Evolutionary conservation across 2,888 invertebrate species (phyloP), one percentile per base, ranked within the genome.

Genomic region (Hyppa rectilinea): DNA sequence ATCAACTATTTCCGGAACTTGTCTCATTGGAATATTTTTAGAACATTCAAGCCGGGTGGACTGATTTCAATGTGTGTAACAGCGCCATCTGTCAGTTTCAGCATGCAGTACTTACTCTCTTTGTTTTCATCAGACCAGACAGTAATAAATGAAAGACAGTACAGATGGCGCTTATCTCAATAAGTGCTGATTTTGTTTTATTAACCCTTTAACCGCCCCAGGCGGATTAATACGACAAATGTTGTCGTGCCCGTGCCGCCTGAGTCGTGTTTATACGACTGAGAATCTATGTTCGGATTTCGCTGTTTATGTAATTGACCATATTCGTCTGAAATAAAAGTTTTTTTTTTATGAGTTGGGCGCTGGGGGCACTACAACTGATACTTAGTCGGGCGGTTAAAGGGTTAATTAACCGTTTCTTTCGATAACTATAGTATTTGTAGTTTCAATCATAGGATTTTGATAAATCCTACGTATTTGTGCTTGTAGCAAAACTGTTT

Each of bases 21-120:
- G 84, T 89, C 87, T 93, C 94, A 91, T 94, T 93, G 93, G 93
- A 94, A 92, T 93, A 90, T 90, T 91, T 88, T 82, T 78, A 71
- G 40, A 63, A 69, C 34, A 74, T 80, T 82, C 72, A 75, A 84
- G 85, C 63, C 60, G 82, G 82, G 90, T 91, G 90, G 90, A 89
- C 93, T 92, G 95, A 85, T 93, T 94, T 95, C 93, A 92, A 90
- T 91, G 87, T 89, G 84, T 67, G 76, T 83, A 91, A 84, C 87
- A 94, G 95, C 93, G 96, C 93, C 95, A 95, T 95, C 95, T 96
- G 85, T 93, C 90, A 87, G 63, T 62, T 70, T 73, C 26, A 52
- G 53, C 36, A 38, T 60, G 52, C 74, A 88, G 62, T 80, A 73
- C 58, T 38, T 83, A 73, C 68, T 73, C 52, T 53, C 38, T 56